Base-by-base conservation (phyloP, 2,797 vertebrate species). In the Benthosema pterotum region DNA sequence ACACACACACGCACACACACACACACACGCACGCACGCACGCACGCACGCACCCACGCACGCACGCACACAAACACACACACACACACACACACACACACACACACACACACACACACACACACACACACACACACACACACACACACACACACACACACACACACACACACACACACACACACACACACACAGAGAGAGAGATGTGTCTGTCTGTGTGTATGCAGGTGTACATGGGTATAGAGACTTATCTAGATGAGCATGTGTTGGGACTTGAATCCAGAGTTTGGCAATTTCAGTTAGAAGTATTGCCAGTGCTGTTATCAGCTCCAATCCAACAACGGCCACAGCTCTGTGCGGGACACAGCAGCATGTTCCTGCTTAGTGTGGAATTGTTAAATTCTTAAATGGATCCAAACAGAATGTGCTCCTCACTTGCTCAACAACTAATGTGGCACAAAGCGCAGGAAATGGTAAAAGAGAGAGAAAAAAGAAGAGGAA, bases 201-300 rank as follows among this genome's bases (percentile, higher is more conserved):
- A n/a, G n/a, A n/a, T n/a, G 58, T 38, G 19, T 25, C 22, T 25
- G 17, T 15, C 5, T 14, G 49, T 0, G 17, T 46, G 12, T 18
- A 4, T 32, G 52, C 14, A 15, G 4, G 19, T 4, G 63, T 1
- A 6, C 0, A 15, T 4, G 14, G 13, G 54, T 18, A 11, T 43
- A 48, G 48, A 42, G 48, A 42, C 14, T 58, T 32, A 60, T 60
- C 51, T 13, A 13, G 48, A 63, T 17, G 42, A 55, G 32, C 51
- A 28, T 52, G 53, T 68, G 50, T 54, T 63, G 17, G 11, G 66
- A 57, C 42, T 55, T 52, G 32, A 63, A 61, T 63, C 16, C 52
- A 42, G 50, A 64, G 55, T 75, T 65, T 71, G 74, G 58, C 57
- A 65, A 59, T 69, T 82, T 22, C 45, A 54, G 52, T 62, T 68